phyloP scores from a whole-genome alignment of 1,140 invertebrate species.

The Drosophila obscura region DNA sequence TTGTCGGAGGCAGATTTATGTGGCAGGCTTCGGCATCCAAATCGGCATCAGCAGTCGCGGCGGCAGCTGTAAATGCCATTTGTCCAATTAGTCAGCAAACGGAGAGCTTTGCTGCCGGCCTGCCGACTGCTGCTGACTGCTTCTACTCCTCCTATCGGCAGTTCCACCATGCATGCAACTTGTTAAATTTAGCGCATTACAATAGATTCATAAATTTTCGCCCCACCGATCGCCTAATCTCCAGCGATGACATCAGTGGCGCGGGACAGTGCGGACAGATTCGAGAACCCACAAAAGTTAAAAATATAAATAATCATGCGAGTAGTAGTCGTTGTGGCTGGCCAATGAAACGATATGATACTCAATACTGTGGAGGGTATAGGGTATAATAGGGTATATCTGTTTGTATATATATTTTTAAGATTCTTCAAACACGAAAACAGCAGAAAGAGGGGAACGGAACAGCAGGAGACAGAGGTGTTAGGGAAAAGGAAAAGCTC shows the following conservation, averaged over 20 bases:
- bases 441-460: too few relatives aligned
- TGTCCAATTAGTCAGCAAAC: constrained; percentile 76
- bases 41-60: constrained; percentile 10
- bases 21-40: constrained; percentile 56
- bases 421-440: too few relatives aligned
- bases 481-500: too few relatives aligned
- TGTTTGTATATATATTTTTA: background rate
- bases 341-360: constrained; percentile 33
- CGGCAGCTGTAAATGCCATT: constrained; percentile 80
- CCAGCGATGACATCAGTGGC: constrained; percentile 53
- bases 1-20: constrained; percentile 74
- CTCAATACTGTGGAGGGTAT: background rate
- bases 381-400: background rate
- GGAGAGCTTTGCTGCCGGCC: constrained; percentile 24
- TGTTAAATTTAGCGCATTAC: constrained; percentile 81
- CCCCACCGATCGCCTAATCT: constrained; percentile 61
- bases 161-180: constrained; percentile 48
- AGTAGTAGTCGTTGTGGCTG: constrained; percentile 37
- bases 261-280: constrained; percentile 28
- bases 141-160: background rate
- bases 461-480: too few relatives aligned
- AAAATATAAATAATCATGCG: constrained; percentile 66
- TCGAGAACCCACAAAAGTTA: constrained; percentile 35
- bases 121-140: background rate
- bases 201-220: constrained; percentile 76